phyloP scores from a whole-genome alignment of 2,113 vertebrate genomes.

The Xenopus laevis region DNA sequence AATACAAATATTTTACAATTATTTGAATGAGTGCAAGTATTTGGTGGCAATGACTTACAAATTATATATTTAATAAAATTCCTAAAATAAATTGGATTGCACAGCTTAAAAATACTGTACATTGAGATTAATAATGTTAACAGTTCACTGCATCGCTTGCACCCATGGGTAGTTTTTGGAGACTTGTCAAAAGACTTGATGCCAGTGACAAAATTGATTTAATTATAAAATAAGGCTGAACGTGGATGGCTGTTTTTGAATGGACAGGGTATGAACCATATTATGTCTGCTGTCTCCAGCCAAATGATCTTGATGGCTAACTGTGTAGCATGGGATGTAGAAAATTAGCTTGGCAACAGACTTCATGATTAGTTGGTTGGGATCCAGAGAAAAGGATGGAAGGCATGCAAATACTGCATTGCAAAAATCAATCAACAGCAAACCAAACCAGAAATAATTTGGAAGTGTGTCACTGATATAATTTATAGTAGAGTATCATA shows the following conservation, averaged over 20 bases:
- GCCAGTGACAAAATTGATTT: slow-evolving; percentile 1
- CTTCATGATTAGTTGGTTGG: slow-evolving; percentile 12
- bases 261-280: background rate
- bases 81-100: no score
- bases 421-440: slow-evolving; percentile 5
- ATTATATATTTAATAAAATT: no score
- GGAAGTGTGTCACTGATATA: no score
- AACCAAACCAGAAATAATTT: background rate
- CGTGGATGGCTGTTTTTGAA: background rate
- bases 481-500: no score
- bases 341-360: background rate
- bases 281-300: slow-evolving; percentile 7
- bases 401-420: background rate
- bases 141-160: no score
- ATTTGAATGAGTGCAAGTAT: no score
- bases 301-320: slow-evolving; percentile 16
- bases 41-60: no score
- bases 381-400: slow-evolving; percentile 2
- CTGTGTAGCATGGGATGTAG: slow-evolving; percentile 8
- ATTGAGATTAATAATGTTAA: no score
- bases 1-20: no score
- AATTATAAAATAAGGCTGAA: background rate
- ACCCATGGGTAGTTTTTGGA: no score
- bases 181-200: background rate
- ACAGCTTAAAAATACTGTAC: no score